Evolutionary conservation across 2,797 vertebrate genomes (phyloP).

Genomic region (Melanotaenia boesemani): DNA sequence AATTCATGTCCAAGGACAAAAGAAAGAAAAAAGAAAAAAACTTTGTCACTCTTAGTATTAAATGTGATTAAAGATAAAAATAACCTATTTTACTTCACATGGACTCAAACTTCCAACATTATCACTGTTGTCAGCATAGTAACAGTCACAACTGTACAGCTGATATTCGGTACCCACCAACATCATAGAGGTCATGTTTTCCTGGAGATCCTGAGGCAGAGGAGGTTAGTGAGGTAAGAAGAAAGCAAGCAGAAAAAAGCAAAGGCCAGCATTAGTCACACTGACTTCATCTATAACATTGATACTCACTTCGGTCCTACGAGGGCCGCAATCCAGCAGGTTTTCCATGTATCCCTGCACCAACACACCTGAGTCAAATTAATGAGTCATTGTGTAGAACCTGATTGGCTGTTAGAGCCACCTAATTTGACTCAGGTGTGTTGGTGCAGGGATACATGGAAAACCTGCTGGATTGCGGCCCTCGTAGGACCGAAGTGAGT

Average conservation of each 20-base stretch:
- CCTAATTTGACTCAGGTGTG: no score
- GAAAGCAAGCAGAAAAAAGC: conserved; percentile 53
- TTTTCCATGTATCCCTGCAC: no score
- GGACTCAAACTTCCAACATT: background rate
- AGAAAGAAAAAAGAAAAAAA: background rate
- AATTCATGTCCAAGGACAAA: no score
- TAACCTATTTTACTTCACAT: background rate
- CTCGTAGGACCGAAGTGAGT: no score
- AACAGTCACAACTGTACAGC: background rate
- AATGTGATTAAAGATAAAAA: background rate
- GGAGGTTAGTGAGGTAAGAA: conserved; percentile 53
- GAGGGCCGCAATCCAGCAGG: no score
- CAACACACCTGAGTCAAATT: no score
- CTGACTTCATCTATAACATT: conserved; percentile 3
- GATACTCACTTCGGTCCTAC: no score
- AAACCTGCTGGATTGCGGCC: no score
- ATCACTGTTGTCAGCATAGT: background rate
- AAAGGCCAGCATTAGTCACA: conserved; percentile 61
- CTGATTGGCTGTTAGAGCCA: no score
- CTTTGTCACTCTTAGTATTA: background rate
- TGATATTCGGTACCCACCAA: conserved; percentile 68
- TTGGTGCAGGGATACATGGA: no score
- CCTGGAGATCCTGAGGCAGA: conserved; percentile 76
- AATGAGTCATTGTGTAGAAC: no score
- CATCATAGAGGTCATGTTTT: conserved; percentile 73